Evolutionary conservation across 1,140 invertebrate genomes (phyloP), one percentile per base, ranked within the genome.

Genomic region (Oncopodura yosiiana): DNA sequence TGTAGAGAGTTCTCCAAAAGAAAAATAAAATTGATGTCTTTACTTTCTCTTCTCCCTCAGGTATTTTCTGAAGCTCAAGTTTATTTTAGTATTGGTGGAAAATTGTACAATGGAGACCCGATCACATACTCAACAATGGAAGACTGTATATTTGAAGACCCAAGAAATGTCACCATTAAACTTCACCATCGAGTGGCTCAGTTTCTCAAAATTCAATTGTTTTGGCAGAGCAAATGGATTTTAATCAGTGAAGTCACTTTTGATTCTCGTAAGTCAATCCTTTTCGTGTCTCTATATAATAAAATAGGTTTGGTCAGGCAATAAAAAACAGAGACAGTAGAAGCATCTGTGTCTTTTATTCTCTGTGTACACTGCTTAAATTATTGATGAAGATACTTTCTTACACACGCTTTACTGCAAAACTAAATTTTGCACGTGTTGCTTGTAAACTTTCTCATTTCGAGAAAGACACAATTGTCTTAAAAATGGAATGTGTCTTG

Each of bases 161-260:
- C 87, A 1, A 76, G 86, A 21, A 87, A 89, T 69, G 80, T 93
- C 24, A 81, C 80, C 58, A 86, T 94, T 62, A 84, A 85, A 63
- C 76, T 93, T n/a, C 82, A 87, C 68, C 81, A 91, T 64, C 78
- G 85, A 6, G 78, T 92, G 23, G 89, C 86, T 3, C 77, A 79
- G 65, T 89, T 82, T 71, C 80, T 93, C 24, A 85, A 85, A 62
- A 74, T 93, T 14, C 79, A 83, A 62, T 72, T 93, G 11, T 78
- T 78, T 62, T 94, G 93, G 70, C 81, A 86, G 6, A 78, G 86
- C 4, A 76, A 79, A 48, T 94, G 88, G 88, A 86, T 94, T 56
- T 81, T 94, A 70, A 79, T 94, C 63, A 89, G 86, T 69, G 90
- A 94, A 73, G 76, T 93, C 41, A 80, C 79, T 5, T 88, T 87